Conservation (phyloP, 2,113 vertebrate genomes). For the Pollachius pollachius region DNA sequence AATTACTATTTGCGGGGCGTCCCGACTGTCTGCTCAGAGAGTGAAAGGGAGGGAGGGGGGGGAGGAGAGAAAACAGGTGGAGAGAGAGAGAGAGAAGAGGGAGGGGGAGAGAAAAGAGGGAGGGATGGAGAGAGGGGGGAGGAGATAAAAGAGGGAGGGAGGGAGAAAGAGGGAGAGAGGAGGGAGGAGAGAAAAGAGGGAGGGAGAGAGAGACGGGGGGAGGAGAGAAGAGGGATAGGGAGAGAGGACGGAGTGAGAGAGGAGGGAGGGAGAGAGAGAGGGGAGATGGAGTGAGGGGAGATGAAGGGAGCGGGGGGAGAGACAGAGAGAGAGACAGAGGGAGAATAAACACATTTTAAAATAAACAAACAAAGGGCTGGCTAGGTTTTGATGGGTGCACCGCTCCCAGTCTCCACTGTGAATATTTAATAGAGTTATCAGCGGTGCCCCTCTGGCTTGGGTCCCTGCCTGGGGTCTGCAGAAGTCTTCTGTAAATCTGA, state of each 20-base stretch:
- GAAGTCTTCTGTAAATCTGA: constrained; percentile 37
- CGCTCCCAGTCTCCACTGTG: constrained; percentile 51
- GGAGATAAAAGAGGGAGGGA: not conserved
- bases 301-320: not conserved
- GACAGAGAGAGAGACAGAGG: constrained; percentile 40
- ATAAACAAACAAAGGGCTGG: constrained; percentile 63
- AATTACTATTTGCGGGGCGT: constrained; percentile 45
- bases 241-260: not conserved
- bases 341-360: constrained; percentile 67
- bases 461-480: constrained; percentile 18
- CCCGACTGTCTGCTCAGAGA: constrained; percentile 44
- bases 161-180: not conserved
- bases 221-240: too few relatives aligned
- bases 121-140: not conserved
- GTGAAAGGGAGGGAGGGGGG: too few relatives aligned
- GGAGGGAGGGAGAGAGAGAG: not conserved
- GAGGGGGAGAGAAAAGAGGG: too few relatives aligned
- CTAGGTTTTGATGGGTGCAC: constrained; percentile 60
- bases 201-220: too few relatives aligned
- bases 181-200: too few relatives aligned
- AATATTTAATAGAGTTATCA: constrained; percentile 68
- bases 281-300: not conserved
- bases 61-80: too few relatives aligned
- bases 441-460: constrained; percentile 28
- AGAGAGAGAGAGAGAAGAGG: not conserved